These are phyloP conservation scores for Otis tarda DNA, from an alignment of 2,113 vertebrate species.

Conservation along the genomic window DNA sequence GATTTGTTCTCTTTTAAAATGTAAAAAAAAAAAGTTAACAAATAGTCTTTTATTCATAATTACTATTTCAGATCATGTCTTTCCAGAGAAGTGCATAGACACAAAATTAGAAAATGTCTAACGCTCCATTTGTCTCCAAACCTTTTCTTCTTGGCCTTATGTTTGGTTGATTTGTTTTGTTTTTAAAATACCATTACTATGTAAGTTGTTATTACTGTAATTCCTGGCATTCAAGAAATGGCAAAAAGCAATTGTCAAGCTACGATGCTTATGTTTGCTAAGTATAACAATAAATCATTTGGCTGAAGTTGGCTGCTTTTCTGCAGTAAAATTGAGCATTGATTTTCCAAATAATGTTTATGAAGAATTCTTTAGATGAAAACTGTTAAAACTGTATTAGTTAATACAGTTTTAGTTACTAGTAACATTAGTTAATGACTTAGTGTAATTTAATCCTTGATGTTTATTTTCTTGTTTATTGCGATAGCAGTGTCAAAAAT, in stretches of 20 bases:
- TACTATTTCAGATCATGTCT: background rate
- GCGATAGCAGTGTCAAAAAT: background rate
- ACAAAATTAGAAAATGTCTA: background rate
- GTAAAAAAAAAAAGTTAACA: background rate
- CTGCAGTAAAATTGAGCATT: background rate
- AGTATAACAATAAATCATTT: background rate
- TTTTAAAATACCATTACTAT: background rate
- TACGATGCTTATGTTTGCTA: background rate
- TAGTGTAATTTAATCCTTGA: background rate
- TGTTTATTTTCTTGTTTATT: background rate
- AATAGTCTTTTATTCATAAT: background rate
- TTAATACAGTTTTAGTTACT: too few species aligned
- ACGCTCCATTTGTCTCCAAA: fast-evolving
- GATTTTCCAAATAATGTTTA: background rate
- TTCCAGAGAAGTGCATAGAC: background rate
- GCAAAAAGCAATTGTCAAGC: background rate
- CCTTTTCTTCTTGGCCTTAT: background rate
- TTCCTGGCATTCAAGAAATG: background rate
- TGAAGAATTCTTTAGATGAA: background rate
- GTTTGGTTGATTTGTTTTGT: background rate
- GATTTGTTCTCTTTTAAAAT: background rate
- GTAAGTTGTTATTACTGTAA: background rate
- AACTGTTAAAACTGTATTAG: background rate
- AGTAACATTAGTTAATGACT: background rate
- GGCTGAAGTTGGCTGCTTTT: background rate